Evolutionary conservation across 2,888 invertebrate genomes (phyloP), one percentile per base, ranked within the genome.

Genomic region (Rhodophaea formosa): DNA sequence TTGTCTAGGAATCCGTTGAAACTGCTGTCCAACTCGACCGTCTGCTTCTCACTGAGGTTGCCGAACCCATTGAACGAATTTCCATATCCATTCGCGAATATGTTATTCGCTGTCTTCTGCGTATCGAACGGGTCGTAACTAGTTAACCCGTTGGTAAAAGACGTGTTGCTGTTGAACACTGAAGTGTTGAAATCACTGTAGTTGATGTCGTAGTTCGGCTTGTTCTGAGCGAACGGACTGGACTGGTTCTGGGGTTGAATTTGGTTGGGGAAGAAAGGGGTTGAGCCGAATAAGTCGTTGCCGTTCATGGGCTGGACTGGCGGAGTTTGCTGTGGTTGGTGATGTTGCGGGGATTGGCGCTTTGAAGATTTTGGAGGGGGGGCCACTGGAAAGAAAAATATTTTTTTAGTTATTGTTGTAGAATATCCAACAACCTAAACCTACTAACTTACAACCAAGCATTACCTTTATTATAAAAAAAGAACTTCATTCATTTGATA

Each of bases 301-400:
- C 93, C 93, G 72, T 72, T 92, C 67, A 73, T 84, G 35, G 85
- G 80, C 16, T 59, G 72, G 60, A 85, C 80, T 62, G 76, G 76
- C 59, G 72, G 66, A 35, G 74, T 66, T 44, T 62, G 62, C 32
- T 69, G 62, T 66, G 70, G 59, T n/a, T 59, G 65, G 79, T 70
- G 39, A 17, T 16, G n/a, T 12, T 59, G 64, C 1, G 68, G 67
- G 7, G 70, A 64, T 43, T 90, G 76, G 61, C 93, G 93, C 67
- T 93, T 93, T 23, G 93, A 93, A 7, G 95, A 93, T 83, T 96
- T 97, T 59, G 97, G 97, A 60, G 97, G 97, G 62, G 97, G 97
- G 49, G 97, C 96, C 93, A 97, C 97, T 97, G 82, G 8, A 92
- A 90, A 68, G 17, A 62, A 59, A 61, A 59, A 29, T 17, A 29